phyloP scores from a whole-genome alignment of 2,113 vertebrate species.

The Propithecus coquereli region DNA sequence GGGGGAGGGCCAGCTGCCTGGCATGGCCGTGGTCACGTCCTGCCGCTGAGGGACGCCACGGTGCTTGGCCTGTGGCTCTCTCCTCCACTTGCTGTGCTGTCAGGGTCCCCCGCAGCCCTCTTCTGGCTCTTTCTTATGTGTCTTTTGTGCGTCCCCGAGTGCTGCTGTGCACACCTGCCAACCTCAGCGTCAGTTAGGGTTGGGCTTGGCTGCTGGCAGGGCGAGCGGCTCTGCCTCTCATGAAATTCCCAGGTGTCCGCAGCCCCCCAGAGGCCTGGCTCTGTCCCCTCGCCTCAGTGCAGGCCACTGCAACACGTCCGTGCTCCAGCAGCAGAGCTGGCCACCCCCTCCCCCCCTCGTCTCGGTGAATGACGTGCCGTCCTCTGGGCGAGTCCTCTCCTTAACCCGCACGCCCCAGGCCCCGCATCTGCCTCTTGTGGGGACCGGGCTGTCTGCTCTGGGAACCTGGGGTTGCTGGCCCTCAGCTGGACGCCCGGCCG shows the following conservation, averaged over 20 bases:
- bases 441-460: not conserved
- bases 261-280: not conserved
- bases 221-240: not conserved
- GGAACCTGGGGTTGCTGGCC: not conserved
- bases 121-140: not conserved
- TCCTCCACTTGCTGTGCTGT: not conserved
- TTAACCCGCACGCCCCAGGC: not conserved
- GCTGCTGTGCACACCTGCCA: not conserved
- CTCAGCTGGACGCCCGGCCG: not conserved
- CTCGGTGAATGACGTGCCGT: not conserved
- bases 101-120: not conserved
- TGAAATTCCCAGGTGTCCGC: not conserved
- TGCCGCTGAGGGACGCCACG: not conserved
- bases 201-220: not conserved
- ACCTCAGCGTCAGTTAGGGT: not conserved
- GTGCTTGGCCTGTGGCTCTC: not conserved
- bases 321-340: not conserved
- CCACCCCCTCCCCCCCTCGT: not conserved
- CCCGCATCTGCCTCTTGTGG: rapidly evolving
- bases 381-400: not conserved
- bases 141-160: not conserved
- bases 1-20: too few relatives aligned
- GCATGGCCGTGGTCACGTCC: too few relatives aligned
- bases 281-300: not conserved
- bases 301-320: not conserved